phyloP scores from a whole-genome alignment of 2,797 vertebrate species.

The Pangasius larnaudii region DNA sequence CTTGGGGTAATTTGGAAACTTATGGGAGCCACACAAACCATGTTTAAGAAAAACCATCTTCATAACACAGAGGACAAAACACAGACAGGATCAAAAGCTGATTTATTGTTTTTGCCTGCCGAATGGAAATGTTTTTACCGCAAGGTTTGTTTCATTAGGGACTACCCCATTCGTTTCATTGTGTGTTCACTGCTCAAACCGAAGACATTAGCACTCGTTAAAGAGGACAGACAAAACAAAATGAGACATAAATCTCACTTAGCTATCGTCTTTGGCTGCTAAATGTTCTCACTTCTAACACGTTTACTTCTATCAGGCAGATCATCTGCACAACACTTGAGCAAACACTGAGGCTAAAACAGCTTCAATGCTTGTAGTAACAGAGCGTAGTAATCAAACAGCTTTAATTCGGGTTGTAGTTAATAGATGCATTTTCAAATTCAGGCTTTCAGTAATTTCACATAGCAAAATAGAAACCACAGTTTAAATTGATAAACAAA shows the following conservation, averaged over 20 bases:
- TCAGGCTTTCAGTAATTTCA: neutral
- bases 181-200: neutral
- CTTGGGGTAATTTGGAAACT: constrained; percentile 14
- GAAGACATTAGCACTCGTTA: neutral
- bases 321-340: constrained; percentile 21
- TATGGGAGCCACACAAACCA: neutral
- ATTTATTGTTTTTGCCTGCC: constrained; percentile 4
- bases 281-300: neutral
- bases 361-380: neutral
- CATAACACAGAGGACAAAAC: constrained; percentile 14
- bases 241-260: constrained; percentile 19
- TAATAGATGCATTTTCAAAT: neutral
- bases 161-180: neutral
- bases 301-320: neutral
- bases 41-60: constrained; percentile 11
- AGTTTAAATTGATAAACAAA: neutral
- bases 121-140: constrained; percentile 1
- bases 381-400: neutral
- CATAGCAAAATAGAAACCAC: neutral
- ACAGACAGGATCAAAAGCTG: neutral
- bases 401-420: neutral
- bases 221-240: constrained; percentile 19
- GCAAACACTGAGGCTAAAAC: constrained; percentile 1
- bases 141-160: neutral
- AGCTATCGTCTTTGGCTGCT: neutral